phyloP scores from a whole-genome alignment of 2,888 invertebrate species.

The Tenthredo mesomela region DNA sequence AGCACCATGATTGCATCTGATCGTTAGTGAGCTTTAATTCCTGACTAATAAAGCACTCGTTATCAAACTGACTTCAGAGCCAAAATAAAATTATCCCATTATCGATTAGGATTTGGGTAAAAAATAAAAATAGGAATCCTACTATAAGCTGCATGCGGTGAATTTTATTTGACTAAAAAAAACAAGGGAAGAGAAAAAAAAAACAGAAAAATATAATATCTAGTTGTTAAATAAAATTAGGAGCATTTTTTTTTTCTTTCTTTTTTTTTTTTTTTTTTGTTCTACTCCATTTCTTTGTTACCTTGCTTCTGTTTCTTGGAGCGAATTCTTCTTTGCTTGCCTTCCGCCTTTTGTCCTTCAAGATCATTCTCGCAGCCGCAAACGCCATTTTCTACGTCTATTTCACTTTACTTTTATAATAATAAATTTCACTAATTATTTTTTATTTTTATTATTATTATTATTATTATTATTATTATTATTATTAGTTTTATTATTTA shows the following conservation, averaged over 20 bases:
- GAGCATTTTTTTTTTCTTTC: background rate
- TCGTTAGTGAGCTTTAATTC: background rate
- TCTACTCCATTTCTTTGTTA: slow-evolving; percentile 75
- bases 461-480: background rate
- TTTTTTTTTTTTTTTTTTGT: background rate
- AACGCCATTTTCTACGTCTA: slow-evolving; percentile 84
- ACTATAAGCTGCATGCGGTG: background rate
- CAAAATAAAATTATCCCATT: background rate
- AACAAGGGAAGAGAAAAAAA: background rate
- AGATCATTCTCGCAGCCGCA: slow-evolving; percentile 91
- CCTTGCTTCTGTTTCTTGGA: slow-evolving; percentile 90
- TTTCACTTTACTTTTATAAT: slow-evolving; percentile 49
- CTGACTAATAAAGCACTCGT: background rate
- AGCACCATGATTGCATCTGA: background rate
- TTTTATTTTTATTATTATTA: background rate
- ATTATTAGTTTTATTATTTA: background rate
- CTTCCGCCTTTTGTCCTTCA: slow-evolving; percentile 90
- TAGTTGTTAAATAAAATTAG: background rate
- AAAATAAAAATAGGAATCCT: background rate
- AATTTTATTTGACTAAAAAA: background rate
- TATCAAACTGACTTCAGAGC: background rate
- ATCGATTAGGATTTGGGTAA: background rate
- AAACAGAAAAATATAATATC: background rate
- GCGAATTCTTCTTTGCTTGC: slow-evolving; percentile 90
- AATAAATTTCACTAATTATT: background rate